Evolutionary conservation across 1,140 invertebrate genomes (phyloP).

Genomic region (Forficula auricularia): DNA sequence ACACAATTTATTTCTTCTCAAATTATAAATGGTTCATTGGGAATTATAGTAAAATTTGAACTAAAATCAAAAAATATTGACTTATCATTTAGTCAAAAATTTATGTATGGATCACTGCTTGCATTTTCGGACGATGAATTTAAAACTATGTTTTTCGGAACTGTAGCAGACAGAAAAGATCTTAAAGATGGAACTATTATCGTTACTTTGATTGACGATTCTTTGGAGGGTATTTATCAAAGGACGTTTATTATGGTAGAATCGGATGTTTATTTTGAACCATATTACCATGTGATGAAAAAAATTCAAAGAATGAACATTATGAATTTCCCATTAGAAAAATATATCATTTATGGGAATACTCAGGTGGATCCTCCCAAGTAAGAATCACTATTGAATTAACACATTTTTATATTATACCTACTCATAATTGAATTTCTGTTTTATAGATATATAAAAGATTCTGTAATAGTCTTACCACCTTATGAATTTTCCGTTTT

Average conservation of each 20-base stretch:
- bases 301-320: slow-evolving; percentile 34
- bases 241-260: slow-evolving; percentile 39
- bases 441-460: neutral
- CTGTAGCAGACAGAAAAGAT: slow-evolving; percentile 24
- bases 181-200: slow-evolving; percentile 30
- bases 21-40: slow-evolving; percentile 11
- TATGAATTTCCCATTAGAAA: slow-evolving; percentile 38
- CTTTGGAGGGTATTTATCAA: slow-evolving; percentile 23
- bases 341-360: slow-evolving; percentile 37
- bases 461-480: slow-evolving; percentile 10
- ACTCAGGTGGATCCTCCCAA: slow-evolving; percentile 11
- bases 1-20: slow-evolving; percentile 18
- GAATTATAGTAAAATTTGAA: slow-evolving; percentile 10
- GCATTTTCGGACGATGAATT: slow-evolving; percentile 51
- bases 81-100: slow-evolving; percentile 25
- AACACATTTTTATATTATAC: neutral
- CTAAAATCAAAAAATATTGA: slow-evolving; percentile 18
- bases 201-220: slow-evolving; percentile 24
- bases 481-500: slow-evolving; percentile 15
- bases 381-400: slow-evolving; percentile 11
- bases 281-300: slow-evolving; percentile 42
- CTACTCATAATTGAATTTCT: neutral
- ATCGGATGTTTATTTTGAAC: slow-evolving; percentile 47
- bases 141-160: slow-evolving; percentile 29
- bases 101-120: slow-evolving; percentile 55